These are phyloP conservation scores for Proctacanthus coquilletti DNA, from an alignment of 1,140 invertebrate genomes.

Conservation along the genomic window DNA sequence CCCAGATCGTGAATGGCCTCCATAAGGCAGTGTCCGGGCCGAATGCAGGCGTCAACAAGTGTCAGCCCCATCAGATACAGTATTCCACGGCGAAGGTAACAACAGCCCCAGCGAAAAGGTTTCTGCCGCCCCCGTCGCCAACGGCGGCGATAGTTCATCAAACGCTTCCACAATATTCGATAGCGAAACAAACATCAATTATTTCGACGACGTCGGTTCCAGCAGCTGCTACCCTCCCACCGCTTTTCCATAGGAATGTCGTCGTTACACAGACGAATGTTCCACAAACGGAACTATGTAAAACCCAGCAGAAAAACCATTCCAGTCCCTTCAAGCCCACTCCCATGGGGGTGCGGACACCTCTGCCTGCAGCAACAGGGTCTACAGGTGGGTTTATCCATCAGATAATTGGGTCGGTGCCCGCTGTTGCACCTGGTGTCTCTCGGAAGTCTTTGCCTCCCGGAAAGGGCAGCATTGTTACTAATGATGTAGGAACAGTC, in stretches of 20 bases:
- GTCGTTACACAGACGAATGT: neutral
- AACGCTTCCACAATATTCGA: neutral
- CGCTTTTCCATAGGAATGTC: too few species aligned
- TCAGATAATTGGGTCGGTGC: too few species aligned
- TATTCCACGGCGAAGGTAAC: too few species aligned
- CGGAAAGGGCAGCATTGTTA: too few species aligned
- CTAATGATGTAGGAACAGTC: constrained; percentile 1
- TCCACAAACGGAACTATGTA: neutral
- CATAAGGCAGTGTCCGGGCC: neutral
- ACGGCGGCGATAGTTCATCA: neutral
- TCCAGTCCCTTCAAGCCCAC: constrained; percentile 7
- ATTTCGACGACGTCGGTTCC: neutral
- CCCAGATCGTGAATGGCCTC: neutral
- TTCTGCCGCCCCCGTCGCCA: too few species aligned
- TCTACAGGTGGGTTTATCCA: too few species aligned
- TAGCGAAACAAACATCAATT: neutral
- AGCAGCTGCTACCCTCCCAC: neutral
- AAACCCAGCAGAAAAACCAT: constrained; percentile 6
- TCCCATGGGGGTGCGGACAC: too few species aligned
- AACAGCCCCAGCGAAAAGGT: too few species aligned
- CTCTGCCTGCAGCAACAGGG: too few species aligned
- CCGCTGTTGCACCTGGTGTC: too few species aligned
- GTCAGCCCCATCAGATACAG: neutral
- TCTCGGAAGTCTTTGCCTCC: too few species aligned
- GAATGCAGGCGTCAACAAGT: neutral